phyloP scores from a whole-genome alignment of 2,888 invertebrate species.

The Cantharis rufa region DNA sequence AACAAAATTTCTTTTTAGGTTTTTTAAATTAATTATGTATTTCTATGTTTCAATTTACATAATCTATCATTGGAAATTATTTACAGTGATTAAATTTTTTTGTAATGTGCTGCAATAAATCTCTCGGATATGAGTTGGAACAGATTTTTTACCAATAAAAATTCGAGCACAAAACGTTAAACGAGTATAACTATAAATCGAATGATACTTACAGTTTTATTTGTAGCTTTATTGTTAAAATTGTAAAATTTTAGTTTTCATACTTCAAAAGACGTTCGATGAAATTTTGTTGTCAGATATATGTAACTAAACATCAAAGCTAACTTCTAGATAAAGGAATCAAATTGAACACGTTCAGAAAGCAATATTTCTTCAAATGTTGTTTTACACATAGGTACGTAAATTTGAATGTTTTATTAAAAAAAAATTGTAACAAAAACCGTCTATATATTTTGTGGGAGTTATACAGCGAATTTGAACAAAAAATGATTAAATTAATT shows the following conservation, averaged over 20 bases:
- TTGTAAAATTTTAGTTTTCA: not conserved
- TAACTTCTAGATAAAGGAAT: not conserved
- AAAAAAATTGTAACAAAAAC: not conserved
- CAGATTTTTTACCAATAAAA: slow-evolving; percentile 14
- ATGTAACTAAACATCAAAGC: not conserved
- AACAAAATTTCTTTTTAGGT: not conserved
- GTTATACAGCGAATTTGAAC: not conserved
- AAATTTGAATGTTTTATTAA: not conserved
- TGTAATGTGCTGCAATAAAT: not conserved
- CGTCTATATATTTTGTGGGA: not conserved
- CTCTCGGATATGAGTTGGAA: not conserved
- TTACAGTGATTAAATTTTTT: not conserved
- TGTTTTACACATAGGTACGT: not conserved
- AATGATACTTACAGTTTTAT: not conserved
- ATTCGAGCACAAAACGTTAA: not conserved
- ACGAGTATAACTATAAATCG: not conserved
- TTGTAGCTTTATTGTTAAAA: not conserved
- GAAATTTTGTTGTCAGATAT: not conserved
- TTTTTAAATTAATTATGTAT: not conserved
- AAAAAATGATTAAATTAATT: not conserved
- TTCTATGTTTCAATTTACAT: not conserved
- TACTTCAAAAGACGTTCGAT: not conserved
- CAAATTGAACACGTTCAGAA: not conserved
- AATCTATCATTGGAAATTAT: not conserved
- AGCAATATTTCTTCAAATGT: not conserved